Evolutionary conservation across 1,140 invertebrate species (phyloP), one percentile per base, ranked within the genome.

Genomic region (Eurosta solidaginis): DNA sequence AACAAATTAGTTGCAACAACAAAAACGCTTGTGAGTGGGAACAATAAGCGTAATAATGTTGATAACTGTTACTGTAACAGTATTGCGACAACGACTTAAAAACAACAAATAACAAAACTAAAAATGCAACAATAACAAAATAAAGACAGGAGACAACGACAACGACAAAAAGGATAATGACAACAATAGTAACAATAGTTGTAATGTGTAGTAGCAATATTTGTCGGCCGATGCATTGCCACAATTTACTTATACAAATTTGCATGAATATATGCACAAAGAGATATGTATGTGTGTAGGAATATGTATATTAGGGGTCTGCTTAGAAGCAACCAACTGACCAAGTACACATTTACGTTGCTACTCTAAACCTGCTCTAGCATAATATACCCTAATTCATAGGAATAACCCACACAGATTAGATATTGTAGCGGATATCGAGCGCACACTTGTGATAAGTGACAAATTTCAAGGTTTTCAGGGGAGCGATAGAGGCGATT

Each of bases 1-100:
- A 68, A 68, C 59, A 68, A 68, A 68, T 68, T 33, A 68, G 59
- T 68, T 68, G n/a, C 59, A 68, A 68, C 12, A 68, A 40, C 59
- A 68, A n/a, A 36, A 22, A 63, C 54, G 1, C 12, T 36, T n/a
- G 54, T 40, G n/a, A 20, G 27, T 68, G 59, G 6, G 17, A 68
- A 40, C 59, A 68, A 68, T 40, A n/a, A 68, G 33, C 59, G 33
- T 68, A 52, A 68, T 68, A 68, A 68, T 68, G 59, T 36, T 68
- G 59, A 27, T 40, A 68, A 68, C 59, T 42, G n/a, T n/a, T n/a
- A n/a, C n/a, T n/a, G 59, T 68, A 68, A 40, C 27, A 20, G 33
- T 40, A 40, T 29, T 40, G 14, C 17, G 36, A 40, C 59, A 68
- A 68, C 27, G 54, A 17, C 17, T n/a, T n/a, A n/a, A n/a, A n/a